phyloP scores from a whole-genome alignment of 2,113 vertebrate species.

The Halcyon malimbica region DNA sequence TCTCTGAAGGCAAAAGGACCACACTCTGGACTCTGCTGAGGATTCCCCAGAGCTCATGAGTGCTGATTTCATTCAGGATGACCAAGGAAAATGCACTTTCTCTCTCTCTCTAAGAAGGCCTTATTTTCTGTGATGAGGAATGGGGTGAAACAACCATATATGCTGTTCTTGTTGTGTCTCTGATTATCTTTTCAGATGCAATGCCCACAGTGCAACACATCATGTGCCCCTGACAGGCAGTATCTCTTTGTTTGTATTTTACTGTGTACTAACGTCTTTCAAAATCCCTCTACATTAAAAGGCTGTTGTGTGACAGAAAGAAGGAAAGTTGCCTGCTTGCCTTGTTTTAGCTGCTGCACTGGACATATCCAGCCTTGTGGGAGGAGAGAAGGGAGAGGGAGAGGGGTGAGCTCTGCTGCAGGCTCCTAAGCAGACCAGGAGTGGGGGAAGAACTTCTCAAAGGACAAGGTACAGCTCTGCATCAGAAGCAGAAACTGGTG shows the following conservation, averaged over 20 bases:
- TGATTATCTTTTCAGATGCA: not conserved
- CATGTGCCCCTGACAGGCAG: accelerated
- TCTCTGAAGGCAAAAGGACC: not conserved
- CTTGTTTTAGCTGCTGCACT: not conserved
- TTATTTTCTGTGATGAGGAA: not conserved
- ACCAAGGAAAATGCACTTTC: too few relatives aligned
- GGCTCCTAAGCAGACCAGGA: not conserved
- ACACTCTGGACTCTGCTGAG: not conserved
- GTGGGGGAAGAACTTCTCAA: not conserved
- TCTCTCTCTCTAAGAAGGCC: not conserved
- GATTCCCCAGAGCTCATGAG: not conserved
- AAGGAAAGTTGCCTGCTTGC: not conserved
- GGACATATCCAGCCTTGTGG: not conserved
- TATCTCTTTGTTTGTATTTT: not conserved
- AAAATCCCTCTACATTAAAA: not conserved
- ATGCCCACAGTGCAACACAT: accelerated
- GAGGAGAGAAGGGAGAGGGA: not conserved
- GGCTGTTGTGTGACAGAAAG: not conserved
- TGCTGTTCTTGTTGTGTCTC: accelerated
- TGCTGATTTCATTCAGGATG: accelerated
- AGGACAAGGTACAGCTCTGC: not conserved
- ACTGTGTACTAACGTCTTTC: not conserved
- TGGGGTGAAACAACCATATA: not conserved
- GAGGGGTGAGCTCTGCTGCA: not conserved
- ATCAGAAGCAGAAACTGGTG: not conserved